Evolutionary conservation across 1,140 invertebrate species (phyloP), one percentile per base, ranked within the genome.

Genomic region (Leucophenga varia): DNA sequence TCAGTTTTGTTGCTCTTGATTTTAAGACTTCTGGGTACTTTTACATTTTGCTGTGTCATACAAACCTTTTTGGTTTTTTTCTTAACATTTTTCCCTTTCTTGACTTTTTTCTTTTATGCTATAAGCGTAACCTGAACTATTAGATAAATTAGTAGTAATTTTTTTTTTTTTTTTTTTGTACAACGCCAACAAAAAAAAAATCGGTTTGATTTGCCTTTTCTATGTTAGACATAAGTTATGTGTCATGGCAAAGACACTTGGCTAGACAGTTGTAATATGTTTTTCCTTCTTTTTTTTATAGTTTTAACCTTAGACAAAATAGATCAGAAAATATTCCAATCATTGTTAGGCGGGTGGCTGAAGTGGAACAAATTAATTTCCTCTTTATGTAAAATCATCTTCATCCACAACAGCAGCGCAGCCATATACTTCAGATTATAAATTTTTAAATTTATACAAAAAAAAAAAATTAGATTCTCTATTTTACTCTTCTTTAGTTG

Each of bases 291-390:
- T n/a, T n/a, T n/a, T n/a, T n/a, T n/a, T n/a, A n/a, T n/a, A n/a
- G n/a, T n/a, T n/a, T n/a, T n/a, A n/a, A n/a, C n/a, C n/a, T n/a
- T n/a, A n/a, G n/a, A n/a, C n/a, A n/a, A n/a, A n/a, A n/a, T n/a
- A n/a, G n/a, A n/a, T n/a, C n/a, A n/a, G n/a, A n/a, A 25, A 6
- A 25, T 25, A 25, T 53, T 51, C 63, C 59, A 65, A 65, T 65
- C 58, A 65, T 67, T 67, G 63, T 67, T 57, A 67, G 63, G 59
- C 59, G 59, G 63, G 59, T 65, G 59, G 58, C 61, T 65, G 59
- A 61, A 65, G 63, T 65, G 63, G 63, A 65, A 65, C 63, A 65
- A 65, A 65, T 65, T 67, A 65, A 67, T 67, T 65, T 65, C 49
- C 44, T 67, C 65, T 50, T 31, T 61, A 59, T 67, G n/a, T n/a